Base-by-base conservation (phyloP, 2,797 vertebrate genomes). In the Neomorphus geoffroyi region DNA sequence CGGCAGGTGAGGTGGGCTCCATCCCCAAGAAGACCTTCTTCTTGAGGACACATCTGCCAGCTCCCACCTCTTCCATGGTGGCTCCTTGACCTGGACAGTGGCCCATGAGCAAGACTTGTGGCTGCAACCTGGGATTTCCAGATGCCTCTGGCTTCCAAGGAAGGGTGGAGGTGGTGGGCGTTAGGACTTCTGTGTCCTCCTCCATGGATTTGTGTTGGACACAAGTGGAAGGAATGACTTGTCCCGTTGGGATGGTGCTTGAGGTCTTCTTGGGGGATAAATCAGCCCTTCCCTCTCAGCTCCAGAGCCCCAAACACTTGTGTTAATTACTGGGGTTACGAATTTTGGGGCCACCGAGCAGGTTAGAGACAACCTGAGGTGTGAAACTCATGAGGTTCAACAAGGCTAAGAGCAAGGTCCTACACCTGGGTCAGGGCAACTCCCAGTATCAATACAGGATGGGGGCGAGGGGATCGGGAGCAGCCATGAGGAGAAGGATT, bases 1-100 rank as follows among this genome's bases (percentile, higher is more conserved):
- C 97, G 99, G 67, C 99, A 99, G 99, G 99, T 99, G 58, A 90
- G 97, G 53, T 0, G 4, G 26, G 30, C 35, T 33, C 62, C 2
- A 1, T 19, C 41, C 6, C 1, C 5, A 33, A 10, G 39, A 41
- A 14, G 18, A 35, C 26, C 64, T 37, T 46, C 7, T 21, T 64
- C 45, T 37, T 5, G 1, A 19, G 64, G 41, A 30, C 3, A 1
- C 0, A 0, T 35, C 54, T 21, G 4, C 19, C 8, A 2, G 21
- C 33, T 53, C 53, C 53, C 24, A 6, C 19, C 9, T 2, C n/a
- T 26, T 54, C 46, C 28, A 1, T 0, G 4, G 45, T 51, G 9
- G 37, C 71, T 43, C 18, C 23, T 33, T 5, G 22, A 27, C 75
- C 75, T 73, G 18, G 8, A 4, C 32, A 2, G 45, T 3, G 9